These are phyloP conservation scores for Hycleus cichorii DNA, from an alignment of 1,140 invertebrate species.

Conservation along the genomic window DNA sequence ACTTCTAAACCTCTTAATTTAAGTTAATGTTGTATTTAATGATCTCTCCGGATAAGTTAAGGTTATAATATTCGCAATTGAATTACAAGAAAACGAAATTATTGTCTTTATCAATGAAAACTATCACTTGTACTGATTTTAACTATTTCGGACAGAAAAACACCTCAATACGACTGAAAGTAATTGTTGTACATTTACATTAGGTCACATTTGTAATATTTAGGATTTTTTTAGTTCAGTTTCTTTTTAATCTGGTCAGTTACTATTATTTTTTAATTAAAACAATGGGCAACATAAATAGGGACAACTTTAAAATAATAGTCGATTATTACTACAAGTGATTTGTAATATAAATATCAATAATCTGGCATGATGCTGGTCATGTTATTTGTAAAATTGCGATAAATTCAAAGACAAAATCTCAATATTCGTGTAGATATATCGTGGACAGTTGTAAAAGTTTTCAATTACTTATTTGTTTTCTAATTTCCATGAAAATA, in stretches of 20 bases:
- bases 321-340: conserved; percentile 5
- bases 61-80: conserved; percentile 14
- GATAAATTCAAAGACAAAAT: neutral
- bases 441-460: conserved; percentile 3
- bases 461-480: neutral
- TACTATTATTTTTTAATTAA: neutral
- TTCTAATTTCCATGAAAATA: neutral
- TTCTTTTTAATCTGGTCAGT: neutral
- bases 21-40: conserved; percentile 33
- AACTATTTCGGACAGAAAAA: too few species aligned
- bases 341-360: conserved; percentile 8
- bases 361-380: conserved; percentile 1
- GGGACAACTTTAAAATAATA: neutral
- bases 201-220: too few species aligned
- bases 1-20: conserved; percentile 30
- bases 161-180: too few species aligned
- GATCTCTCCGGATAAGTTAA: conserved; percentile 36
- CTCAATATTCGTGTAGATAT: neutral
- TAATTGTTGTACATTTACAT: too few species aligned
- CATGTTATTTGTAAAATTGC: too few species aligned
- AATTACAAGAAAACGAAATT: neutral
- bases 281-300: conserved; percentile 4
- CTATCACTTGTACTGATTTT: too few species aligned
- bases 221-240: neutral
- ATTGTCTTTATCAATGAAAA: neutral